Conservation (phyloP, 2,797 vertebrate species). For the Prionace glauca region DNA sequence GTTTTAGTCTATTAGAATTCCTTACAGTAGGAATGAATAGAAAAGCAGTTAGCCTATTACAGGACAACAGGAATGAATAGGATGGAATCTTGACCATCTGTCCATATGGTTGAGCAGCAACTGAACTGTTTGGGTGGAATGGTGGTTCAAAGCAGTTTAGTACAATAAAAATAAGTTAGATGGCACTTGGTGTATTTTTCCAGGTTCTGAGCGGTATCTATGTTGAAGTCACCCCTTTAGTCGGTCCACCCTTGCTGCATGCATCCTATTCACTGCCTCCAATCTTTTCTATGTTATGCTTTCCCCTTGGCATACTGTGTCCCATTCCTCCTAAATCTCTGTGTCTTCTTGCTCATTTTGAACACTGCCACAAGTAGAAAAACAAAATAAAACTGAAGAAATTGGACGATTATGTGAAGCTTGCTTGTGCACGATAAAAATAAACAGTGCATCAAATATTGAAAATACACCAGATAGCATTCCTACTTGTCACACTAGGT, state of each 20-base stretch:
- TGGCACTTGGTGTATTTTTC: not conserved
- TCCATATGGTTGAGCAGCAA: not conserved
- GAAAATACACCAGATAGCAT: not conserved
- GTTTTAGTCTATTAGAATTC: not conserved
- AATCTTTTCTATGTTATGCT: not conserved
- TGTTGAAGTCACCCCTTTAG: not conserved
- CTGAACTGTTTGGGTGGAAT: not conserved
- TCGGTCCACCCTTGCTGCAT: no score
- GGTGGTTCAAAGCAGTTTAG: not conserved
- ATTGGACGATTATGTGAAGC: not conserved
- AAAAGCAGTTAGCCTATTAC: not conserved
- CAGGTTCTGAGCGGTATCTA: not conserved
- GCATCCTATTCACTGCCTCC: not conserved
- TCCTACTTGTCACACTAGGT: not conserved
- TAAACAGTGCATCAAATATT: not conserved
- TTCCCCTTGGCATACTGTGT: not conserved
- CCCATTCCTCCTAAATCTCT: not conserved
- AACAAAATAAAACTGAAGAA: not conserved
- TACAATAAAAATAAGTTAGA: not conserved
- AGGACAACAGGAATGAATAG: not conserved
- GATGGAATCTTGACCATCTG: not conserved
- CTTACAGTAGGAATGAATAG: conserved; percentile 5
- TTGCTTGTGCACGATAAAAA: not conserved
- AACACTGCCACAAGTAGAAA: not conserved
- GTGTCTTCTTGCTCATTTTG: not conserved